These are phyloP conservation scores for Lissocephala sabroskyi DNA, from an alignment of 2,888 invertebrate genomes.

Conservation along the genomic window DNA sequence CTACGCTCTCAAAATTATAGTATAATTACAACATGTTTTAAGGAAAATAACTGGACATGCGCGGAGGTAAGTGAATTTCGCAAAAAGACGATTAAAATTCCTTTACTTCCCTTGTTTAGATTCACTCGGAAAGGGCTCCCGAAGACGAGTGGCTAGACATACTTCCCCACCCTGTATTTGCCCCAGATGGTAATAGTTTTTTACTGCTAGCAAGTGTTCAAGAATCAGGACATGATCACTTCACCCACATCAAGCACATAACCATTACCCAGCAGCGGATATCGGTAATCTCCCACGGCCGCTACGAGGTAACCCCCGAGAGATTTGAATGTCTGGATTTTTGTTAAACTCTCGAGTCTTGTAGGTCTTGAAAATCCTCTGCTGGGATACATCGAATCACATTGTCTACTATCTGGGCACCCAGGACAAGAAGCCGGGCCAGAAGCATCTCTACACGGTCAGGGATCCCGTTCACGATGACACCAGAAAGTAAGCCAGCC, in stretches of 20 bases:
- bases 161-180: conserved; percentile 87
- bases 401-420: conserved; percentile 85
- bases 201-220: conserved; percentile 86
- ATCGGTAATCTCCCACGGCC: conserved; percentile 88
- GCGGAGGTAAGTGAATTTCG: too few species aligned
- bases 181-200: conserved; percentile 88
- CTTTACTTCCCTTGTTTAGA: conserved; percentile 71
- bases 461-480: conserved; percentile 81
- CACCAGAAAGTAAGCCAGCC: conserved; percentile 74
- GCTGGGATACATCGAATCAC: conserved; percentile 89
- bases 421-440: conserved; percentile 87
- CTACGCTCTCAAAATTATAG: conserved; percentile 94
- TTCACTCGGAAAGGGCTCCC: conserved; percentile 86
- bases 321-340: neutral
- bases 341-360: neutral
- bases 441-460: conserved; percentile 90
- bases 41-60: conserved; percentile 85
- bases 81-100: conserved; percentile 43
- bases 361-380: conserved; percentile 78
- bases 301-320: conserved; percentile 84
- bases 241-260: conserved; percentile 91
- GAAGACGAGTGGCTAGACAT: conserved; percentile 91
- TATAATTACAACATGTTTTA: conserved; percentile 87
- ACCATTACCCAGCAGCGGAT: conserved; percentile 87
- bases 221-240: conserved; percentile 87